These are phyloP conservation scores for Pygmarrhopalites habei DNA, from an alignment of 1,140 invertebrate genomes.

Conservation along the genomic window DNA sequence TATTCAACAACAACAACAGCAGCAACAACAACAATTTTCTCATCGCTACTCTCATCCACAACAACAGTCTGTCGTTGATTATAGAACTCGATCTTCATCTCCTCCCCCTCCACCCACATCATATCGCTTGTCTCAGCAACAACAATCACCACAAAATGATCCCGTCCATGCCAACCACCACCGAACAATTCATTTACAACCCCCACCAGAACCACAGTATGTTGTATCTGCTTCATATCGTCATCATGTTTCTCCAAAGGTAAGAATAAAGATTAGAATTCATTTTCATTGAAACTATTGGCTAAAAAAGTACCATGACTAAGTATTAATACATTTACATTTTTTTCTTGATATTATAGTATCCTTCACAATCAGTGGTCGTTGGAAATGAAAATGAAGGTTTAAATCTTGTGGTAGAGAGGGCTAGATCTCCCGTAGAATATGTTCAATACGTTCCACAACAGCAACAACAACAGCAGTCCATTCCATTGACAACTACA, in stretches of 20 bases:
- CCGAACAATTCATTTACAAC: slow-evolving; percentile 14
- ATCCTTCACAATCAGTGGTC: too few relatives aligned
- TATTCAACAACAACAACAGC: too few relatives aligned
- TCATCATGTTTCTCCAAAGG: slow-evolving; percentile 25
- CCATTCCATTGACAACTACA: slow-evolving; percentile 23
- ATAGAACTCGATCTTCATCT: slow-evolving; percentile 18
- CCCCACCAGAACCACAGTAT: not conserved
- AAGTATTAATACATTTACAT: too few relatives aligned
- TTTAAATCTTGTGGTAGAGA: slow-evolving; percentile 33
- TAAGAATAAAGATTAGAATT: slow-evolving; percentile 13
- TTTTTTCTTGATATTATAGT: too few relatives aligned
- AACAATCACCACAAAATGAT: too few relatives aligned
- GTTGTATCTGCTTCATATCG: slow-evolving; percentile 9
- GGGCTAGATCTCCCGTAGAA: slow-evolving; percentile 27
- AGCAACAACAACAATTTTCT: slow-evolving; percentile 17
- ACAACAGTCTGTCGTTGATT: slow-evolving; percentile 21
- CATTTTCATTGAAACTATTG: not conserved
- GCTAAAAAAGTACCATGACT: not conserved
- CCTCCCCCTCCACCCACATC: slow-evolving; percentile 20
- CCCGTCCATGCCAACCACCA: slow-evolving; percentile 15
- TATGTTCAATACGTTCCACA: slow-evolving; percentile 1
- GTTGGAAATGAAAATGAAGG: slow-evolving; percentile 26
- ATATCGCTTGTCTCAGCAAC: slow-evolving; percentile 18
- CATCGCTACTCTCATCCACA: slow-evolving; percentile 10
- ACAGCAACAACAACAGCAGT: not conserved